Base-by-base conservation (phyloP, 1,140 invertebrate species). In the Apis laboriosa region DNA sequence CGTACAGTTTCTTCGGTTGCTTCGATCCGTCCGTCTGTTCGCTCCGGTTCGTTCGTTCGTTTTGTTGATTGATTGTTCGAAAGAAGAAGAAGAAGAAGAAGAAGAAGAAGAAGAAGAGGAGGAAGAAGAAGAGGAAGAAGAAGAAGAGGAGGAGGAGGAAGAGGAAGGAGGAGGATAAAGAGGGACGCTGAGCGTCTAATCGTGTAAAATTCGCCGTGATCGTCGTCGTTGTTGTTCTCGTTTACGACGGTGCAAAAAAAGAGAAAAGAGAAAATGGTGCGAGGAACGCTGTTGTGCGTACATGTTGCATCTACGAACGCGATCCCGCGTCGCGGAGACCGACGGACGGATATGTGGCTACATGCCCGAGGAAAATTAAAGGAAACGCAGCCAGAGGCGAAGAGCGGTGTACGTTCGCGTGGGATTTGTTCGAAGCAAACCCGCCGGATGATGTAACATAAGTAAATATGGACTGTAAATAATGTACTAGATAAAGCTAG, bases 401-500 rank as follows among this genome's bases (percentile, higher is more conserved):
- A 56, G 58, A 86, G 85, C 81, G 87, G 89, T 92, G 88, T 86
- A 88, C 89, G 88, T 90, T 91, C 91, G 90, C 81, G 86, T 84
- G 91, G 90, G 91, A 90, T 92, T 93, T 91, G 92, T 90, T 86
- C 86, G 77, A 84, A 81, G 91, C 90, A 92, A 93, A 92, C 86
- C 64, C 88, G 88, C 82, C 89, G 92, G 90, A 93, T 93, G 92
- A 93, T 94, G 93, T 94, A 94, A 94, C 90, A 94, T 94, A 94
- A 94, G 92, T 94, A 94, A 94, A 94, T 94, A 94, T 93, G 92
- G 89, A 94, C 87, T 94, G 93, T 94, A 94, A 94, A 94, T 94
- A 94, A 92, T 93, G 91, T 94, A 94, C 90, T 92, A 92, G 91
- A 92, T 93, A 92, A 93, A 93, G 88, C 89, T 94, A 92, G 91